Percentiles rank a stretch among this genome's conserved stretches.
Evolutionary conservation across 1,140 invertebrate species (phyloP).

Genomic region (Leptinotarsa texana): DNA sequence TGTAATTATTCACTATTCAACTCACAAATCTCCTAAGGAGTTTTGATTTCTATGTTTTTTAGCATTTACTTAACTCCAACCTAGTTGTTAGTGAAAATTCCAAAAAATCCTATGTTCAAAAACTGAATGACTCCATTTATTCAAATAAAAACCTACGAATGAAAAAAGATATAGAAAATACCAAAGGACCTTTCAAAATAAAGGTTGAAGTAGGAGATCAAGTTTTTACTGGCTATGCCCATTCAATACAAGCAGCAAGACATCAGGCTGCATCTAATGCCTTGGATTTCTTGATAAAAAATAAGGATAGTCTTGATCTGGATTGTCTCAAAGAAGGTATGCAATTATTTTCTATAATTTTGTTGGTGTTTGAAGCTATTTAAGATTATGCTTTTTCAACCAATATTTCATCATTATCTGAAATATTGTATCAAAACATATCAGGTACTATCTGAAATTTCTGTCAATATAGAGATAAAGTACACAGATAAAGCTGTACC

Average conservation of each 20-base stretch:
- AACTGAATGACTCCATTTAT: conserved; percentile 40
- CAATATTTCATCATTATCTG: too few relatives aligned
- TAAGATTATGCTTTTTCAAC: not conserved
- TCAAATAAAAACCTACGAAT: conserved; percentile 32
- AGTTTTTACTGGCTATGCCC: conserved; percentile 41
- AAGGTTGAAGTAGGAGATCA: conserved; percentile 39
- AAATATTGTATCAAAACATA: too few relatives aligned
- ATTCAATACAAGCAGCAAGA: conserved; percentile 44
- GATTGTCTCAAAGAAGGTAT: conserved; percentile 38
- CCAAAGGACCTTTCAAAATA: conserved; percentile 45
- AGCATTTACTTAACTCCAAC: conserved; percentile 12
- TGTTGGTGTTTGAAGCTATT: not conserved
- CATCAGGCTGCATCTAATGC: conserved; percentile 48
- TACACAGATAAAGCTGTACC: too few relatives aligned
- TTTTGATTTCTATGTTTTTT: not conserved
- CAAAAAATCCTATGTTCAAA: conserved; percentile 40
- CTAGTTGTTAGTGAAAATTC: conserved; percentile 12
- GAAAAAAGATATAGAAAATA: conserved; percentile 32
- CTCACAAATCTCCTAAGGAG: too few relatives aligned
- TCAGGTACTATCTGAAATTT: too few relatives aligned
- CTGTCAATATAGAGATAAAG: too few relatives aligned
- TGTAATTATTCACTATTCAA: too few relatives aligned
- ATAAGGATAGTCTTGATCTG: conserved; percentile 29
- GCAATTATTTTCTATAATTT: not conserved
- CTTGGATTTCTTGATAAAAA: conserved; percentile 35